These are phyloP conservation scores for Polymixis lichenea DNA, from an alignment of 2,888 invertebrate species.

Conservation along the genomic window DNA sequence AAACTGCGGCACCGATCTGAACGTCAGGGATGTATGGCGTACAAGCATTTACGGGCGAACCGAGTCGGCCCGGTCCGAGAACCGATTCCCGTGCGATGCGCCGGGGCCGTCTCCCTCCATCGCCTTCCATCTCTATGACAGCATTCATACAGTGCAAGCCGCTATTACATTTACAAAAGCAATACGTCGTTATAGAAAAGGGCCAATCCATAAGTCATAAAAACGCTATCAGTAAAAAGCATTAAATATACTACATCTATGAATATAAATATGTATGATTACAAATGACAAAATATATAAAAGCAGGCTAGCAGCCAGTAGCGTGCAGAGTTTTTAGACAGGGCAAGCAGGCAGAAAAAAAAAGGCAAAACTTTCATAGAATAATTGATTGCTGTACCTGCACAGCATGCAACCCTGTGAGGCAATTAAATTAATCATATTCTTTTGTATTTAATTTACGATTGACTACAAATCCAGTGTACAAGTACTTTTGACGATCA, in stretches of 20 bases:
- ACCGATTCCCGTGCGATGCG: conserved; percentile 82
- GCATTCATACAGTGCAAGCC: background rate
- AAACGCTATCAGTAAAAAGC: background rate
- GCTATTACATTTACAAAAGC: background rate
- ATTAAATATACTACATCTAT: background rate
- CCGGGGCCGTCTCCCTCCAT: conserved; percentile 92
- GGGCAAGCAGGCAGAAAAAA: too few relatives aligned
- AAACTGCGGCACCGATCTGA: conserved; percentile 91
- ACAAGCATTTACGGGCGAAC: conserved; percentile 88
- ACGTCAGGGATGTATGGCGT: conserved; percentile 93
- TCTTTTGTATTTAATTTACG: too few relatives aligned
- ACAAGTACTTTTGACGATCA: too few relatives aligned
- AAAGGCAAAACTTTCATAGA: too few relatives aligned
- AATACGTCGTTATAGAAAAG: background rate
- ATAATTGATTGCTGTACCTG: too few relatives aligned
- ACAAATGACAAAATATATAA: background rate
- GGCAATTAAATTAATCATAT: too few relatives aligned
- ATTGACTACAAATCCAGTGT: too few relatives aligned
- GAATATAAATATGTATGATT: background rate
- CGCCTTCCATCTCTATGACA: conserved; percentile 91
- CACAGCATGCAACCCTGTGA: too few relatives aligned
- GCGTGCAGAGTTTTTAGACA: too few relatives aligned
- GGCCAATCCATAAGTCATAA: background rate
- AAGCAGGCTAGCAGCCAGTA: too few relatives aligned
- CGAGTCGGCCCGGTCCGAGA: conserved; percentile 90